phyloP scores from a whole-genome alignment of 2,888 invertebrate genomes.

The Poecilus cupreus region DNA sequence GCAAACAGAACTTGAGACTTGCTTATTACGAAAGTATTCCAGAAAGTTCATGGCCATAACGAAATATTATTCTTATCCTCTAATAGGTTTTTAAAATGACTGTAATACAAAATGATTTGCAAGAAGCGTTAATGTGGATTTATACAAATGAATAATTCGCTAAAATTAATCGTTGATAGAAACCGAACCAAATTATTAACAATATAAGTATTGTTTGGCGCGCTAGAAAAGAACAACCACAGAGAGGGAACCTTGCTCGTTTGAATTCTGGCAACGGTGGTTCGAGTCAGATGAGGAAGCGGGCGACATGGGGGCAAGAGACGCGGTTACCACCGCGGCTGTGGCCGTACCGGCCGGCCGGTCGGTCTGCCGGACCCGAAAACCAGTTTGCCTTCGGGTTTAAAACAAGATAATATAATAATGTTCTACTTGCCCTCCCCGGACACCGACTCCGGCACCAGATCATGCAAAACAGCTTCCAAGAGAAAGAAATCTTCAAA shows the following conservation, averaged over 20 bases:
- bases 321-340: conserved; percentile 37
- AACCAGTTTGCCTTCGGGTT: conserved; percentile 71
- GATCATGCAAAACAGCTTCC: conserved; percentile 55
- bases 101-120: no score
- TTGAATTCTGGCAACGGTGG: conserved; percentile 56
- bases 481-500: neutral
- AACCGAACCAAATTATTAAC: neutral
- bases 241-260: conserved; percentile 26
- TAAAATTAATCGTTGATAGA: neutral
- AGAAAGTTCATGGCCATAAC: conserved; percentile 20
- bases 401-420: conserved; percentile 66
- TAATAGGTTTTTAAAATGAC: no score
- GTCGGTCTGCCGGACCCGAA: conserved; percentile 65
- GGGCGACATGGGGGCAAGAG: conserved; percentile 17
- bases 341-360: conserved; percentile 61
- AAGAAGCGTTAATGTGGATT: neutral
- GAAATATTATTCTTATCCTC: conserved; percentile 1
- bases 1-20: neutral
- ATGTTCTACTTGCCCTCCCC: conserved; percentile 52
- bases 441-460: conserved; percentile 23
- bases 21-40: neutral
- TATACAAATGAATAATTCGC: neutral
- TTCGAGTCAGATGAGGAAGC: neutral
- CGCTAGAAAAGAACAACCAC: conserved; percentile 2
- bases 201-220: conserved; percentile 33